Conservation (phyloP, 2,113 vertebrate genomes). For the Myocastor coypus region DNA sequence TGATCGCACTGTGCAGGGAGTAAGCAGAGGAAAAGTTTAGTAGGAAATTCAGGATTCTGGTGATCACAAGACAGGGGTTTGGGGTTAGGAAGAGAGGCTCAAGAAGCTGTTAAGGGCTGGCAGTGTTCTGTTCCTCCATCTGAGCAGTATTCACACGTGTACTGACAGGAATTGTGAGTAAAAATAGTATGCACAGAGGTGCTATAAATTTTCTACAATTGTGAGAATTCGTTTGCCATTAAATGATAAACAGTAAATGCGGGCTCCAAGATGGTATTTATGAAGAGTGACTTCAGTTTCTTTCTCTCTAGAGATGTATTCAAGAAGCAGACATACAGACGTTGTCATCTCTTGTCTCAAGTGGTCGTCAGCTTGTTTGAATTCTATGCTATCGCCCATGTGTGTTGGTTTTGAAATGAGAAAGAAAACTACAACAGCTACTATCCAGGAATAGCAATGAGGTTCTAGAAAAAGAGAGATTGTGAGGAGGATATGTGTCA, state of each 20-base stretch:
- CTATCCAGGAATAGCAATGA: background rate
- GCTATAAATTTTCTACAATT: background rate
- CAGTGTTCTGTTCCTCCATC: background rate
- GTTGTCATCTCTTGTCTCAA: background rate
- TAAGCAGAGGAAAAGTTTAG: background rate
- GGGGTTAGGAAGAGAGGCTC: background rate
- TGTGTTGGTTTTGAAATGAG: conserved; percentile 25
- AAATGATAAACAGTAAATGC: background rate
- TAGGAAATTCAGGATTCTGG: background rate
- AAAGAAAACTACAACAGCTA: background rate
- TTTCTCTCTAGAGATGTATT: background rate
- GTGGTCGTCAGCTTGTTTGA: background rate
- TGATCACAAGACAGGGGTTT: background rate
- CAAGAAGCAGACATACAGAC: background rate
- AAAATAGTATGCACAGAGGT: background rate
- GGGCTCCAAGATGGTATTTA: background rate
- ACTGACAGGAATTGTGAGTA: background rate
- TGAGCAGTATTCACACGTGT: background rate
- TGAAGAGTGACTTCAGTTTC: background rate
- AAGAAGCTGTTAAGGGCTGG: background rate
- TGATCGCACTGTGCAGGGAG: background rate
- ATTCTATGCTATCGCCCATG: background rate
- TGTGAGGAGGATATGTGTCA: conserved; percentile 17
- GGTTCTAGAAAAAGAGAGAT: background rate
- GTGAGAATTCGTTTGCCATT: conserved; percentile 4